Percentiles rank a stretch among this genome's conserved stretches.
Evolutionary conservation across 2,113 vertebrate species (phyloP).

Genomic region (Talpa occidentalis): DNA sequence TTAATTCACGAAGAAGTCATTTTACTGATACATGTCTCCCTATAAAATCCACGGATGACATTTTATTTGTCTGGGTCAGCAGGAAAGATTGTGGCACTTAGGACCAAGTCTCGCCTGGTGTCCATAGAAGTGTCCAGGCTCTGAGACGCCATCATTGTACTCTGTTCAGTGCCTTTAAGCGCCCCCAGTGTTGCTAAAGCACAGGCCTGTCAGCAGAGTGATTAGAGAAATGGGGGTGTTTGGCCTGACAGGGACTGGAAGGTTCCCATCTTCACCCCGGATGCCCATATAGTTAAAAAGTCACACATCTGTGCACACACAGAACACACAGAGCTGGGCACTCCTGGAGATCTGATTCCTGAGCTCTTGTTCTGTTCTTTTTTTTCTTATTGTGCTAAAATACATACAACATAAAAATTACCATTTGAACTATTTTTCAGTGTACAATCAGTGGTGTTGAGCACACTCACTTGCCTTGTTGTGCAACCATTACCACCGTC

Average conservation of each 20-base stretch:
- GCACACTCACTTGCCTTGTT: background rate
- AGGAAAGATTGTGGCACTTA: background rate
- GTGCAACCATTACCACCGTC: background rate
- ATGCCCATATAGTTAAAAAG: background rate
- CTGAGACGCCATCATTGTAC: background rate
- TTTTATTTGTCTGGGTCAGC: background rate
- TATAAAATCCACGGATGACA: no score
- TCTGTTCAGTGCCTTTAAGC: background rate
- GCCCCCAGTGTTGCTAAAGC: background rate
- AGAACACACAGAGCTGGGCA: no score
- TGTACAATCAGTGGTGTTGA: background rate
- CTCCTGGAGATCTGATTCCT: background rate
- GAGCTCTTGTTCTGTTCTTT: background rate
- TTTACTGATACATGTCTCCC: no score
- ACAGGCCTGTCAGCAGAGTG: background rate
- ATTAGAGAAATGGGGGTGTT: background rate
- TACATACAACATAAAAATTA: background rate
- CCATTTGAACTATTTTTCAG: background rate
- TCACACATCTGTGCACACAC: no score
- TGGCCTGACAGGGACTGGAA: background rate
- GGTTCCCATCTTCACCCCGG: no score
- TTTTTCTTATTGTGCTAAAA: no score
- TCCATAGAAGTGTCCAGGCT: background rate
- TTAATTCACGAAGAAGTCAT: no score
- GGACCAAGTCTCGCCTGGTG: background rate